Conservation (phyloP, 2,797 vertebrate genomes). For the Hypotaenidia okinawae region DNA sequence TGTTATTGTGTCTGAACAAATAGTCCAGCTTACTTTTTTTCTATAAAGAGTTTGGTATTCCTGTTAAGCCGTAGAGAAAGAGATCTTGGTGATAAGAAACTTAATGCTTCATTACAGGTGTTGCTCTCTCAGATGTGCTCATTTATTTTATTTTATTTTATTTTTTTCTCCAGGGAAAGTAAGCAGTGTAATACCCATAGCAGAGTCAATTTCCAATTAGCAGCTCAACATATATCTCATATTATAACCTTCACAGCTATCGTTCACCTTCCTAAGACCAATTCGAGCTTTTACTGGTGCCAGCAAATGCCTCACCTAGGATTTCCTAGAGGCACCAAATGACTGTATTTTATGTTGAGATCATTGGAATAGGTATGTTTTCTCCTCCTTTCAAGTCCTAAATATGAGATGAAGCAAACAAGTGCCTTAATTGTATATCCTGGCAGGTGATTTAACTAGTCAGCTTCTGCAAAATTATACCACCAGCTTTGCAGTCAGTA, state of each 20-base stretch:
- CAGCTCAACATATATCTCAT: not conserved
- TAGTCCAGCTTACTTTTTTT: not conserved
- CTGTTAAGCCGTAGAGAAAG: not conserved
- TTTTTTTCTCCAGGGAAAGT: not conserved
- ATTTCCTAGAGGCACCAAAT: not conserved
- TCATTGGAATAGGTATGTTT: not conserved
- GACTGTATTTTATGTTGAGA: not conserved
- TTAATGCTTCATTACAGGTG: not conserved
- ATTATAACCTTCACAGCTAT: not conserved
- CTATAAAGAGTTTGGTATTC: not conserved
- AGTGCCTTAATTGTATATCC: not conserved
- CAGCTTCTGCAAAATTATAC: not conserved
- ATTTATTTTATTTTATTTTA: not conserved
- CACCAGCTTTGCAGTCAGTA: not conserved
- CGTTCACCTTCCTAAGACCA: not conserved
- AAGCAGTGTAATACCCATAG: not conserved
- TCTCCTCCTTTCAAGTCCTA: not conserved
- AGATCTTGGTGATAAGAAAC: not conserved
- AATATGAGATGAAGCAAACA: not conserved
- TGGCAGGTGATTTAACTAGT: not conserved
- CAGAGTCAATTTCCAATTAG: not conserved
- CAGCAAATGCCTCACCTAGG: not conserved
- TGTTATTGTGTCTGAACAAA: not conserved
- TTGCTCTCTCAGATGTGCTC: not conserved
- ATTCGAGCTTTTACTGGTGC: not conserved